Evolutionary conservation across 1,140 invertebrate species (phyloP).

Genomic region (Aphidius ervi): DNA sequence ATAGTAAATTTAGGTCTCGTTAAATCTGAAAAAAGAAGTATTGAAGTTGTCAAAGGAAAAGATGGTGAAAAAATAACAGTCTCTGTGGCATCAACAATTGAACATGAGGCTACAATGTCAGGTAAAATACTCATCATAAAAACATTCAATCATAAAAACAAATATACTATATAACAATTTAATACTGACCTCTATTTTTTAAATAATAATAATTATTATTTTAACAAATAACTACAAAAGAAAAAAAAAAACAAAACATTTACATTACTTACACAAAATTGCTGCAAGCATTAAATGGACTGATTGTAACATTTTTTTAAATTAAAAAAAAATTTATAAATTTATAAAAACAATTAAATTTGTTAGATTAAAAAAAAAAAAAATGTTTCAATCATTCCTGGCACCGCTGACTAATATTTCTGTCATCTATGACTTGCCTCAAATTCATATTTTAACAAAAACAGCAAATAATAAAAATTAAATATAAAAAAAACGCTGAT

Average conservation of each 20-base stretch:
- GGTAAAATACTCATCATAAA: slow-evolving; percentile 44
- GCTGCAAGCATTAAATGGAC: slow-evolving; percentile 9
- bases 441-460: too few relatives aligned
- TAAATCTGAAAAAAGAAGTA: slow-evolving; percentile 57
- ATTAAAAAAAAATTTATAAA: too few relatives aligned
- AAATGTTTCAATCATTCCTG: too few relatives aligned
- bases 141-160: slow-evolving; percentile 1
- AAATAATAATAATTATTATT: background rate
- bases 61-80: slow-evolving; percentile 61
- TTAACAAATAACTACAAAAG: background rate
- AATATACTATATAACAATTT: slow-evolving; percentile 10
- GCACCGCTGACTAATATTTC: too few relatives aligned
- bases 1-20: slow-evolving; percentile 49
- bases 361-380: too few relatives aligned
- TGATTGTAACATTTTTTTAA: slow-evolving; percentile 11
- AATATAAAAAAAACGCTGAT: too few relatives aligned
- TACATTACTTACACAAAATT: background rate
- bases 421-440: too few relatives aligned
- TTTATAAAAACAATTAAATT: too few relatives aligned
- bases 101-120: slow-evolving; percentile 61
- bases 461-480: too few relatives aligned
- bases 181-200: background rate
- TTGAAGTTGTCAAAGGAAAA: slow-evolving; percentile 55
- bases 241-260: too few relatives aligned
- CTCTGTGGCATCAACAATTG: slow-evolving; percentile 59